phyloP scores from a whole-genome alignment of 2,113 vertebrate species.

The Tretioscincus oriximinensis region DNA sequence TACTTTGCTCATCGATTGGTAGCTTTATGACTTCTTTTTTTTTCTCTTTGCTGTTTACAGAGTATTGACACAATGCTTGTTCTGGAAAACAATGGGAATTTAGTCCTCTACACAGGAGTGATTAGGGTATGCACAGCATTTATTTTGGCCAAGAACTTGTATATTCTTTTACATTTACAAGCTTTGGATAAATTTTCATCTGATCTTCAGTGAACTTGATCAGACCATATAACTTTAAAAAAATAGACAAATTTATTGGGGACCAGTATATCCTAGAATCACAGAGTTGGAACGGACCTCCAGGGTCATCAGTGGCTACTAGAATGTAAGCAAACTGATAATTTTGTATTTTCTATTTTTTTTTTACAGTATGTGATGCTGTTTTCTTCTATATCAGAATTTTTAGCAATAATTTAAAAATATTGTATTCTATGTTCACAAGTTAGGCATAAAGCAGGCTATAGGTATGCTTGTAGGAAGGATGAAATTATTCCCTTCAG shows the following conservation, averaged over 20 bases:
- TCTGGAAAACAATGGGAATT: conserved; percentile 87
- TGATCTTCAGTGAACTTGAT: too few relatives aligned
- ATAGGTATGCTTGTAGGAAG: not conserved
- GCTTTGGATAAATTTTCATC: not conserved
- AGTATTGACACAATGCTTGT: conserved; percentile 87
- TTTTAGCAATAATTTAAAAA: not conserved
- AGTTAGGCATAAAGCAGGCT: not conserved
- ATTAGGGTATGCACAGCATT: conserved; percentile 77
- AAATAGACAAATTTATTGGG: too few relatives aligned
- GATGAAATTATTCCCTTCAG: too few relatives aligned
- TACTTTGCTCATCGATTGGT: not conserved
- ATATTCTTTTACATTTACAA: not conserved
- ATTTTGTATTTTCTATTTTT: too few relatives aligned
- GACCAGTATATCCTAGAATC: too few relatives aligned
- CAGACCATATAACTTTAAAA: too few relatives aligned
- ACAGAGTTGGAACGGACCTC: too few relatives aligned
- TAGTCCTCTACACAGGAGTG: conserved; percentile 93
- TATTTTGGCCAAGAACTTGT: not conserved
- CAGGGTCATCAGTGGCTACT: too few relatives aligned
- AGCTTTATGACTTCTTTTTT: conserved; percentile 8
- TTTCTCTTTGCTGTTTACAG: conserved; percentile 62
- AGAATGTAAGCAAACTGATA: too few relatives aligned
- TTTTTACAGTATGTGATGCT: too few relatives aligned
- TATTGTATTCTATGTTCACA: too few relatives aligned
- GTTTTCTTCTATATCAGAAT: not conserved